Evolutionary conservation across 2,888 invertebrate genomes (phyloP), one percentile per base, ranked within the genome.

Genomic region (Drosophila differens): DNA sequence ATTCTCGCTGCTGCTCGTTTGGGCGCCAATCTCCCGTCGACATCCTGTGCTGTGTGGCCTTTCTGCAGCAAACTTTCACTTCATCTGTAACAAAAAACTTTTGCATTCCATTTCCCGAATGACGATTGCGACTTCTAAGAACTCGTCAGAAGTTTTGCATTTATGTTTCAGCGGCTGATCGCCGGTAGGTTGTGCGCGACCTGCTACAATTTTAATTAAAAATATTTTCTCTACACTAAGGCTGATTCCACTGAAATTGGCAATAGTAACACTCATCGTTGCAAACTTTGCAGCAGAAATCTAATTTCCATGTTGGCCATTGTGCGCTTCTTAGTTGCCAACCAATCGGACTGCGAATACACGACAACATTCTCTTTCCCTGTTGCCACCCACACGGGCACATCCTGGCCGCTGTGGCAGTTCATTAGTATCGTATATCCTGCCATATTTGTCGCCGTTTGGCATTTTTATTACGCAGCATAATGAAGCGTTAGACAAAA

Each of bases 1-100:
- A 68, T 47, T 66, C 52, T 57, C 33, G 66, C 63, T 66, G 72
- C 83, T 76, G 81, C 85, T 86, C 89, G 90, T 90, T 85, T 85
- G 89, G 83, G 89, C 60, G 53, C 62, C 91, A 85, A 90, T 85
- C 91, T 85, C 82, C 85, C 89, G 91, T 78, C 79, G 85, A 86
- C 84, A 74, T 85, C 78, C 89, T 66, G 89, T 49, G 22, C 39
- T 59, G 60, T 68, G 33, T 77, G 73, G 35, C 68, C 68, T 70
- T 65, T 69, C 53, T 69, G 54, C 71, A 64, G 63, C 70, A 32
- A 41, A 41, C 58, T 89, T 68, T 72, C 57, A 74, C 77, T 85
- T 76, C 83, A 88, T 80, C 71, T 89, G 81, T 35, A 41, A 9
- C 19, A 33, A 49, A 41, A 82, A 89, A 81, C 58, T 90, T 89